Evolutionary conservation across 2,797 vertebrate species (phyloP).

Genomic region (Cephalopachus bancanus): DNA sequence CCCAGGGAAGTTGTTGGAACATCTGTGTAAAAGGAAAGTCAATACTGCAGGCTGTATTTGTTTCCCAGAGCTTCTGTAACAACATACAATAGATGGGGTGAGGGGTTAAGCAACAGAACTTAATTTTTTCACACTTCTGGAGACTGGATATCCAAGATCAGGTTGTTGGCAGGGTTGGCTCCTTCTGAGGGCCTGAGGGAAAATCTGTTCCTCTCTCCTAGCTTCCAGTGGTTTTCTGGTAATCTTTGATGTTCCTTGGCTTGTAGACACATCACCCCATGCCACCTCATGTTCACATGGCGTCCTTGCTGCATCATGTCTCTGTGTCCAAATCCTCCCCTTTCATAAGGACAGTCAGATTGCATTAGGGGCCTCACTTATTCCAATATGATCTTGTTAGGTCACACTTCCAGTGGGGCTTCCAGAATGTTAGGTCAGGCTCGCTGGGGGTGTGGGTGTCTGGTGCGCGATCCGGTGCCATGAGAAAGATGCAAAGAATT

Average conservation of each 20-base stretch:
- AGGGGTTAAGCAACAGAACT: neutral
- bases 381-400: no score
- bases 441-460: no score
- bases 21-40: neutral
- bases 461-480: no score
- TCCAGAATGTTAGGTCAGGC: no score
- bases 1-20: neutral
- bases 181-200: neutral
- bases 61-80: neutral
- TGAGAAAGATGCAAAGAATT: no score
- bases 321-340: neutral
- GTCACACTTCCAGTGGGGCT: no score
- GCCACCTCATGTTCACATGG: neutral
- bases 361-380: neutral
- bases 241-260: neutral
- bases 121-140: neutral
- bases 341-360: neutral
- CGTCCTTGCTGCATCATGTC: neutral
- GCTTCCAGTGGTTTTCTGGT: neutral
- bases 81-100: neutral
- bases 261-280: neutral
- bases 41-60: neutral
- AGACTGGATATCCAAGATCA: neutral
- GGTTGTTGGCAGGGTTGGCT: neutral
- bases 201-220: neutral